phyloP scores from a whole-genome alignment of 1,140 invertebrate species.

The Protaetia brevitarsis region DNA sequence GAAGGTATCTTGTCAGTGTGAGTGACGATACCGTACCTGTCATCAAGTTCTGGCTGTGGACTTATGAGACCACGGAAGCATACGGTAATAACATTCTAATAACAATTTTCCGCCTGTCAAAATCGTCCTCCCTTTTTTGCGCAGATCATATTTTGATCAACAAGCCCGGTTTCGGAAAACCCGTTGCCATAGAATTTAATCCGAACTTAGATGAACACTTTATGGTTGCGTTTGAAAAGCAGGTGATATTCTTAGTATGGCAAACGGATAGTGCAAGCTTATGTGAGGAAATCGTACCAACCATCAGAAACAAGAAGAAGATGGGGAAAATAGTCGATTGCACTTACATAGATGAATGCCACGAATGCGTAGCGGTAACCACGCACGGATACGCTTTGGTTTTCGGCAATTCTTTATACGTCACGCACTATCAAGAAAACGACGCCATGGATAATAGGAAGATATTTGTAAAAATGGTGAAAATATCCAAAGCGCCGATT shows the following conservation, averaged over 20 bases:
- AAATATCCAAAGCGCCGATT: conserved; percentile 31
- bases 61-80: conserved; percentile 49
- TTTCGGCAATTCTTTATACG: conserved; percentile 40
- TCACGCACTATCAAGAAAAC: conserved; percentile 29
- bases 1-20: conserved; percentile 56
- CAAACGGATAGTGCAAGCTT: conserved; percentile 29
- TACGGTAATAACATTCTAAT: conserved; percentile 48
- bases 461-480: conserved; percentile 40
- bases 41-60: conserved; percentile 59
- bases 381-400: conserved; percentile 36
- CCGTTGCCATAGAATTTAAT: conserved; percentile 46
- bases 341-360: conserved; percentile 36
- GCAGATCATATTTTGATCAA: not conserved
- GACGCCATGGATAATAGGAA: conserved; percentile 34
- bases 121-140: not conserved
- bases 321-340: conserved; percentile 36
- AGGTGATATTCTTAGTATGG: conserved; percentile 36
- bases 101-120: not conserved
- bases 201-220: conserved; percentile 45
- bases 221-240: conserved; percentile 45
- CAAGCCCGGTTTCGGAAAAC: conserved; percentile 31
- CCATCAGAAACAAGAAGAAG: conserved; percentile 28
- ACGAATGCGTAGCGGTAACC: conserved; percentile 37
- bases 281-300: conserved; percentile 24
- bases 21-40: conserved; percentile 48